These are phyloP conservation scores for Eupsittula cactorum DNA, from an alignment of 2,113 vertebrate genomes.

Conservation along the genomic window DNA sequence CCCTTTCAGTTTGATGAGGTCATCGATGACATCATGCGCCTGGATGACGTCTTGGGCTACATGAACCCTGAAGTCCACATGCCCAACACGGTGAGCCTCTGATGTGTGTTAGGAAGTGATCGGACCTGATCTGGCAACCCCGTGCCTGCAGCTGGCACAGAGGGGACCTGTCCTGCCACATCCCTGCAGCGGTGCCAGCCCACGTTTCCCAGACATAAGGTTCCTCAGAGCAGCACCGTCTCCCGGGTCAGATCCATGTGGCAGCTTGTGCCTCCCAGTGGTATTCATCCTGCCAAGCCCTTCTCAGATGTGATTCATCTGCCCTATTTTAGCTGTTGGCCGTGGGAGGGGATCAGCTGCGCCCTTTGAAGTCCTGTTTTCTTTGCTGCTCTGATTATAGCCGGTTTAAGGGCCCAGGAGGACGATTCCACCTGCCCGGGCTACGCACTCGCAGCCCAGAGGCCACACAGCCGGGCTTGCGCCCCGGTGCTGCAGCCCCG, in stretches of 20 bases:
- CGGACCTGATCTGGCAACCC: neutral
- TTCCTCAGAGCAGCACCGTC: accelerated
- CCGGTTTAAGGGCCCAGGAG: neutral
- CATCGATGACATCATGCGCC: constrained; percentile 95
- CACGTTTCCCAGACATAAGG: neutral
- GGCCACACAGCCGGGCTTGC: neutral
- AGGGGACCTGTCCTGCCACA: neutral
- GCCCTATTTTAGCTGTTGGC: neutral
- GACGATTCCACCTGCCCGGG: neutral
- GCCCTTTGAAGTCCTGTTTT: constrained; percentile 29
- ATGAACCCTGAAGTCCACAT: constrained; percentile 88
- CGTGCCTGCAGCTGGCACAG: neutral
- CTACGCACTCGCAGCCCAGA: neutral
- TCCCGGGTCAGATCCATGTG: accelerated
- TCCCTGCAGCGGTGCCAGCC: neutral
- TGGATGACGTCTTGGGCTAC: constrained; percentile 90
- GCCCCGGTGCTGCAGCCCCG: neutral
- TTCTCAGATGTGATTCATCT: neutral
- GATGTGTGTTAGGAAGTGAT: neutral
- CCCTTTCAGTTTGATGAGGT: constrained; percentile 91
- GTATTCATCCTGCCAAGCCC: neutral
- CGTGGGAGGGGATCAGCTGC: neutral
- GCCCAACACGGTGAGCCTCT: constrained; percentile 90
- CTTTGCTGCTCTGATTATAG: neutral
- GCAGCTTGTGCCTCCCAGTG: neutral